These are phyloP conservation scores for Sarcoramphus papa DNA, from an alignment of 2,797 vertebrate species.

Conservation along the genomic window DNA sequence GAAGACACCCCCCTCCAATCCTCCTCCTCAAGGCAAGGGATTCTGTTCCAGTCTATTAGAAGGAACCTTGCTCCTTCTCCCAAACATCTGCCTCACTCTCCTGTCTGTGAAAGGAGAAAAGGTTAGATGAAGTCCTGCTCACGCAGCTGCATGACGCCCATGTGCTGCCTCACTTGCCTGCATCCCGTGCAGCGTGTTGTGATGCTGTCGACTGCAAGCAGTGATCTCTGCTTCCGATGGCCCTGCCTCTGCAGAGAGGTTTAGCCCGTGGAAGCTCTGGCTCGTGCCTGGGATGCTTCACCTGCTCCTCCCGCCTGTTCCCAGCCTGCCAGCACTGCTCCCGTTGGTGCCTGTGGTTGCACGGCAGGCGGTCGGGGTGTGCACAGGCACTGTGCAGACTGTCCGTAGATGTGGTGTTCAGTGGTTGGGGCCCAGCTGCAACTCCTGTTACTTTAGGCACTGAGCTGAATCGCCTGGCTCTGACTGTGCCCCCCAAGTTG, in stretches of 20 bases:
- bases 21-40: too few species aligned
- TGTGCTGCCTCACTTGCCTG: neutral
- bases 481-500: neutral
- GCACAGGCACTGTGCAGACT: fast-evolving
- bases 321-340: neutral
- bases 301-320: neutral
- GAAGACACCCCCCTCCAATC: neutral
- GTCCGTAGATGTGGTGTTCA: neutral
- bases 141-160: fast-evolving
- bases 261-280: neutral
- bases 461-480: fast-evolving
- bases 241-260: neutral
- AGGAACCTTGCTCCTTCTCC: neutral
- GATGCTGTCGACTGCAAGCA: neutral
- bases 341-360: neutral
- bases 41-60: neutral
- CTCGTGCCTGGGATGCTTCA: neutral
- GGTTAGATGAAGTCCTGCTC: neutral
- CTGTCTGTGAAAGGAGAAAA: neutral
- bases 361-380: neutral
- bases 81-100: neutral
- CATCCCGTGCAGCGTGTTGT: neutral
- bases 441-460: neutral
- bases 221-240: too few species aligned
- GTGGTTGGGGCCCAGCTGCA: neutral